Evolutionary conservation across 2,113 vertebrate species (phyloP).

Genomic region (Peromyscus polionotus): DNA sequence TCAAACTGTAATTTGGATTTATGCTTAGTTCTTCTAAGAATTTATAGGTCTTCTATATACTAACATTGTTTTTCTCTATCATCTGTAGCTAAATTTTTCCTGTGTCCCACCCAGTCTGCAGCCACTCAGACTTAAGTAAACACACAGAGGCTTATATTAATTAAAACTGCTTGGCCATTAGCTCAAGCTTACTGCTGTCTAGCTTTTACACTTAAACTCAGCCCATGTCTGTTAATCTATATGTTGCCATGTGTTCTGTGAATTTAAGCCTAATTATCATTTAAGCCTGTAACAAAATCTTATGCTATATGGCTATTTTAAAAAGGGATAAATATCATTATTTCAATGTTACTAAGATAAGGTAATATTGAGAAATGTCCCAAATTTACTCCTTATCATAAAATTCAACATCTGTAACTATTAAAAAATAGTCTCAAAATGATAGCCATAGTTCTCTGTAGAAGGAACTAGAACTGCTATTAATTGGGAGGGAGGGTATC

Average conservation of each 20-base stretch:
- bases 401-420: not conserved
- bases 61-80: not conserved
- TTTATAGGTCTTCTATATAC: not conserved
- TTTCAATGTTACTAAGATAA: slow-evolving; percentile 11
- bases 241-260: too few relatives aligned
- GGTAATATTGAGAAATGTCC: not conserved
- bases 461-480: slow-evolving; percentile 10
- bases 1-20: not conserved
- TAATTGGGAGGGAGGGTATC: not conserved
- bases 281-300: slow-evolving; percentile 27
- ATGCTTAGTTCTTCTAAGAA: not conserved
- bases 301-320: not conserved
- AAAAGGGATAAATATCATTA: slow-evolving; percentile 14
- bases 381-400: not conserved
- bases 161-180: too few relatives aligned
- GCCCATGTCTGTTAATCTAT: too few relatives aligned
- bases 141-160: too few relatives aligned
- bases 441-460: not conserved
- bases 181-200: too few relatives aligned
- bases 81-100: too few relatives aligned
- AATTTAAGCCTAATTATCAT: not conserved
- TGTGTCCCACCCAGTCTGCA: too few relatives aligned
- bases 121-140: too few relatives aligned
- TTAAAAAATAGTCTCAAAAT: slow-evolving; percentile 51
- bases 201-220: too few relatives aligned